Percentiles rank a stretch among this genome's conserved stretches.
Conservation (phyloP, 2,888 invertebrate species). For the Epiblema foenella region DNA sequence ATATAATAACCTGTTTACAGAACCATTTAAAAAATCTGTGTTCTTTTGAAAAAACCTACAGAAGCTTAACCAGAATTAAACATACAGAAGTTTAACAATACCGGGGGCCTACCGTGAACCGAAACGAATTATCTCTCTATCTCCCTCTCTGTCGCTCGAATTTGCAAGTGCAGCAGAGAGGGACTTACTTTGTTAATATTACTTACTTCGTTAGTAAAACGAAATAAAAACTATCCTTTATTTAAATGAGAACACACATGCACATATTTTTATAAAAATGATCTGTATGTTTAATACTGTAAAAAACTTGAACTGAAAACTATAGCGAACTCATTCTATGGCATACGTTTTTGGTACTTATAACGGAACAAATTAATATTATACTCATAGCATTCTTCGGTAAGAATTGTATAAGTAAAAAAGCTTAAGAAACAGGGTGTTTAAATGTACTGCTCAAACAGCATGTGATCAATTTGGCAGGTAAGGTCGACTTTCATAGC, state of each 20-base stretch:
- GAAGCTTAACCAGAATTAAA: constrained; percentile 11
- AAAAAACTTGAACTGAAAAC: constrained; percentile 2
- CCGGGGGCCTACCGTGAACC: no score
- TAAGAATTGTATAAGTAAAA: background rate
- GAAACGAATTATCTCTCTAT: no score
- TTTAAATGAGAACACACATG: no score
- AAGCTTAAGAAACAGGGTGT: constrained; percentile 3
- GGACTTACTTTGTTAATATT: no score
- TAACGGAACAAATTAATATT: constrained; percentile 6
- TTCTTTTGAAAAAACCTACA: background rate
- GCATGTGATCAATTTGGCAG: no score
- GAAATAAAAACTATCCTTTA: no score
- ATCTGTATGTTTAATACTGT: constrained; percentile 10
- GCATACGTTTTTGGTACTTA: constrained; percentile 20
- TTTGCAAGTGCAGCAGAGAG: no score
- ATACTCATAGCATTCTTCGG: constrained; percentile 3
- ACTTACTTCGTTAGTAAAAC: no score
- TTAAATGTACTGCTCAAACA: background rate
- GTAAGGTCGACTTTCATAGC: no score
- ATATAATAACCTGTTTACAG: background rate
- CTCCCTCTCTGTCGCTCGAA: no score
- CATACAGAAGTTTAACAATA: constrained; percentile 9
- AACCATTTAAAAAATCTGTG: background rate
- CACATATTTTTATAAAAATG: background rate
- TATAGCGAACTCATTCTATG: constrained; percentile 5